Conservation (phyloP, 2,113 vertebrate species). For the Boulengerochromis microlepis region DNA sequence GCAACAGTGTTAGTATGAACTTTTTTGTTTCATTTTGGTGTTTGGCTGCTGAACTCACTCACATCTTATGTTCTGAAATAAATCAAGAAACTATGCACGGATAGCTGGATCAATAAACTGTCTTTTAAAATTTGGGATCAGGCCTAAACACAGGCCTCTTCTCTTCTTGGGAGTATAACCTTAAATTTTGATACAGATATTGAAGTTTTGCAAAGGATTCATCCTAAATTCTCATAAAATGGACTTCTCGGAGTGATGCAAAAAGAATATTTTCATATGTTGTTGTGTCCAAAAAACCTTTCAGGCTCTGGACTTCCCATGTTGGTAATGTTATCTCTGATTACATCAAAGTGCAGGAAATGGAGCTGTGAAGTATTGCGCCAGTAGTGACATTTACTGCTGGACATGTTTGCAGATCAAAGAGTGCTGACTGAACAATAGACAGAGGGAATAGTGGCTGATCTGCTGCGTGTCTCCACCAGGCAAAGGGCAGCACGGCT, state of each 20-base stretch:
- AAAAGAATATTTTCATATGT: background rate
- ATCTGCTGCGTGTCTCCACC: background rate
- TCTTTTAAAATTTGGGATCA: background rate
- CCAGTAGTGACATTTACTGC: background rate
- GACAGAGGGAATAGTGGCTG: background rate
- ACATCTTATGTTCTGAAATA: background rate
- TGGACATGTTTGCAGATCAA: slow-evolving; percentile 2
- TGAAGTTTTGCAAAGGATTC: background rate
- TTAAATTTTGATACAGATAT: background rate
- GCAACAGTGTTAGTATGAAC: background rate
- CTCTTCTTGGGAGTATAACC: background rate
- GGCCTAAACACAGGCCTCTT: background rate
- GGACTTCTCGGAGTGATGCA: background rate
- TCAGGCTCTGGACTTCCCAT: background rate
- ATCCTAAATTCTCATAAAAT: background rate
- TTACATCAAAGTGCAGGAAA: background rate
- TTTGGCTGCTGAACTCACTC: background rate
- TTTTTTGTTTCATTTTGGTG: background rate
- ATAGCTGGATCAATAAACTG: background rate
- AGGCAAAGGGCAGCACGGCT: slow-evolving; percentile 15
- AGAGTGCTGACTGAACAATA: slow-evolving; percentile 7
- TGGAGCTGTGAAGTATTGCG: background rate
- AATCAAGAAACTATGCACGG: background rate
- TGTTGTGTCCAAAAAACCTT: background rate
- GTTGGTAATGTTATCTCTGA: background rate